Base-by-base conservation (phyloP, 2,113 vertebrate genomes). In the Bostrychus sinensis region DNA sequence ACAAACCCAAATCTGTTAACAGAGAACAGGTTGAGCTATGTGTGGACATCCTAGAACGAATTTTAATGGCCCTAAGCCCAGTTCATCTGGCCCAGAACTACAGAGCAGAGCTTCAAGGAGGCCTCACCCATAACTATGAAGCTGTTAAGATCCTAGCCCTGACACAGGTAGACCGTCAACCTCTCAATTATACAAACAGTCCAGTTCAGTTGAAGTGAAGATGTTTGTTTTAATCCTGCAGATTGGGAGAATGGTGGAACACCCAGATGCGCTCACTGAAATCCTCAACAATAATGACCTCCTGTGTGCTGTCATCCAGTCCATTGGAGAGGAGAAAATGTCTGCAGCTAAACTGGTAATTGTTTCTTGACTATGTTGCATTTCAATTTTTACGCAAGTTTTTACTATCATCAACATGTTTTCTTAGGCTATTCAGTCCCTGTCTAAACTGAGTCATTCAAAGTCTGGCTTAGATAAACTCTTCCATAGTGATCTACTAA, bases 341-440 rank as follows among this genome's bases (percentile, higher is more conserved):
- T 89, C 93, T 8, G 93, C 98, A 75, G 95, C 95, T 9, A 96
- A 96, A 86, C 92, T 94, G 93, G 97, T 98, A 62, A 90, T 8
- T 2, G 13, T 1, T 8, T 13, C 69, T 22, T 6, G 11, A 13
- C 3, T 10, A 7, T 20, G 3, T 12, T 20, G 17, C 22, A 64
- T 16, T 5, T 12, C 23, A 0, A 0, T 0, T 39, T 55, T 22
- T 9, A 23, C 17, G 0, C 12, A 36, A 38, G 6, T 9, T 28
- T 11, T n/a, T 8, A 34, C 12, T 19, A 7, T 12, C 5, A 34
- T 34, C 10, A 13, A 39, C 37, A 39, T 30, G 3, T 36, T 42
- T 63, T 82, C 75, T 78, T 64, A 96, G 97, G 96, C 95, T 11
- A 95, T 98, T 73, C 88, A 88, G 54, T 93, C 92, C 4, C 87